Base-by-base conservation (phyloP, 2,113 vertebrate species). In the Hystrix brachyura region DNA sequence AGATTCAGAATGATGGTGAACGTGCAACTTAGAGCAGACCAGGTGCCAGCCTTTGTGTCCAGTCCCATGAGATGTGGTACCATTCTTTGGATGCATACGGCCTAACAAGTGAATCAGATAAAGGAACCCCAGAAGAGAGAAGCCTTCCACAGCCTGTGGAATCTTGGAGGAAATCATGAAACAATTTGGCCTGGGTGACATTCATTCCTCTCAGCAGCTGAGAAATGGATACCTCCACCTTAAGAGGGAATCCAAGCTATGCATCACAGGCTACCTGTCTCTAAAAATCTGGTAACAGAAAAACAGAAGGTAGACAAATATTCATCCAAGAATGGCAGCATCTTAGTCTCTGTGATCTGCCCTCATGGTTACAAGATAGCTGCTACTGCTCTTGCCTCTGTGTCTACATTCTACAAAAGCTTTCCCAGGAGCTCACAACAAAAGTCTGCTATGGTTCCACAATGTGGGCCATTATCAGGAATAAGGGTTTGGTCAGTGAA, bases 131-230 rank as follows among this genome's bases (percentile, higher is more conserved):
- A 90, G 65, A 94, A 71, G 67, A 92, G 21, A 80, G n/a, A 48
- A 64, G 43, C 51, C 65, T 59, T 83, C 60, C 25, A 60, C 53
- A 43, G 53, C n/a, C 82, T 82, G 15, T 78, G 32, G 46, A 51
- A 71, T 87, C 29, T 94, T 86, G 78, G 79, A 82, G 51, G 93
- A 81, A 90, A 92, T 78, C 55, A 74, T 84, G 60, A 93, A 91
- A 72, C 90, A 65, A 43, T 91, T 92, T 79, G 76, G 82, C 48
- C 53, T 53, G 17, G 21, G 34, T 93, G 48, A 90, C 29, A 83
- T 76, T 76, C 90, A 65, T 53, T 29, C 38, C 78, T 90, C 76
- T 51, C 18, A 38, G 38, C 59, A 93, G 59, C 64, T 84, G 48
- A 51, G 55, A 88, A 94, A 89, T 27, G 48, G 59, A 17, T 64